phyloP scores from a whole-genome alignment of 1,140 invertebrate species.

The Scaptomyza hsui region DNA sequence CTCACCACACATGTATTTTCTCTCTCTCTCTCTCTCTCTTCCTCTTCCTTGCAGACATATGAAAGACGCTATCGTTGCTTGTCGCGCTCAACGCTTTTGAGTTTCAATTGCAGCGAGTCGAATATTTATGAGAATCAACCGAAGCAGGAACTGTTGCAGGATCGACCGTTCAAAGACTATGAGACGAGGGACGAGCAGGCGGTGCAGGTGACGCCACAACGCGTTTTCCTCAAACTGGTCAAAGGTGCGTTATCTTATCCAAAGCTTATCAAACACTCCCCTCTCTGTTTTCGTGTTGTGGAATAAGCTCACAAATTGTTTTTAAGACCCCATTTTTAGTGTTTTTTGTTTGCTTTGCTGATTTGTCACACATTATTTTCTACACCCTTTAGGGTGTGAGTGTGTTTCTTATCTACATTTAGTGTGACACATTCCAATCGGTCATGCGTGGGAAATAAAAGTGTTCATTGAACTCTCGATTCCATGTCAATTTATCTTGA shows the following conservation, averaged over 20 bases:
- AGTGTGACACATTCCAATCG: background rate
- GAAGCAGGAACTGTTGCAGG: slow-evolving; percentile 55
- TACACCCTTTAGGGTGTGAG: slow-evolving; percentile 39
- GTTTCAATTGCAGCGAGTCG: slow-evolving; percentile 56
- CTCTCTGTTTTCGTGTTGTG: no score
- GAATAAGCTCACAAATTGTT: no score
- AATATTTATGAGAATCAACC: slow-evolving; percentile 74
- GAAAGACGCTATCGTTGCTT: slow-evolving; percentile 66
- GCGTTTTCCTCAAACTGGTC: slow-evolving; percentile 85
- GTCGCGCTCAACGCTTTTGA: slow-evolving; percentile 49
- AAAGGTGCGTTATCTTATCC: slow-evolving; percentile 70
- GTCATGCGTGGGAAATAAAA: slow-evolving; percentile 24
- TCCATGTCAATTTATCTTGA: no score
- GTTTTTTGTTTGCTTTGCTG: slow-evolving; percentile 56
- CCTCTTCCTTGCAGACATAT: slow-evolving; percentile 46
- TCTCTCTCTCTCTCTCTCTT: background rate
- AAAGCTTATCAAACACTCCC: slow-evolving; percentile 1
- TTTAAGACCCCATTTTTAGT: no score
- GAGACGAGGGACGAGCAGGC: slow-evolving; percentile 81
- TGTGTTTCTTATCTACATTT: slow-evolving; percentile 18
- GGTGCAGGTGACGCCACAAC: slow-evolving; percentile 87
- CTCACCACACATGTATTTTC: background rate
- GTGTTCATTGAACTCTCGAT: slow-evolving; percentile 44
- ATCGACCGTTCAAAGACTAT: slow-evolving; percentile 83
- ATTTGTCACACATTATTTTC: slow-evolving; percentile 70